Base-by-base conservation (phyloP, 2,113 vertebrate species). In the Irena cyanogastra region DNA sequence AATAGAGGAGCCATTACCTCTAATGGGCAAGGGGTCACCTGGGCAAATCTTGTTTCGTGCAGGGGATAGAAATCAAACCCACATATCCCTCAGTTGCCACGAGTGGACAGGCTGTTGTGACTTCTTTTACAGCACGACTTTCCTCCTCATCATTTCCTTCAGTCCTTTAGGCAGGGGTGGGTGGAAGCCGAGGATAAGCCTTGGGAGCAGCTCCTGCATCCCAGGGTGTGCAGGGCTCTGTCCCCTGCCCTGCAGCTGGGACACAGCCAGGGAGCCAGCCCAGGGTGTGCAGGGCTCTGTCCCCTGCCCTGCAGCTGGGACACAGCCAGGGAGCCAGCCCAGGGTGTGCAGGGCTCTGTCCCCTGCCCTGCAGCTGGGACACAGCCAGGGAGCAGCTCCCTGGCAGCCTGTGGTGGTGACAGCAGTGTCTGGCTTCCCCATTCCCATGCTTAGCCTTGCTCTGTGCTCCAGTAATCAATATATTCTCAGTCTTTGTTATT, bases 41-140 rank as follows among this genome's bases (percentile, higher is more conserved):
- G 37, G 30, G 33, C 35, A 68, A 81, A 53, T 68, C 80, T 37
- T 28, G 27, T 50, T 52, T 47, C 50, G 8, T 6, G 23, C 28
- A 41, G 31, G 90, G 41, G 49, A n/a, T 0, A 53, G 49, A n/a
- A 83, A 88, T 70, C 57, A 78, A 90, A 28, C 13, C 26, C 57
- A 18, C 64, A n/a, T 3, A 66, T 19, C 9, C 33, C 39, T 54
- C 41, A 80, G 26, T 3, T 50, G n/a, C 72, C 33, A n/a, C 9
- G 6, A 30, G 31, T 3, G 7, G 6, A 35, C 2, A 5, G 52
- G 18, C 15, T 8, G 3, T 3, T 44, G 13, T 10, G 41, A 35
- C 41, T 30, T 59, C 10, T 54, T 88, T 63, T 28, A 44, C 8
- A 37, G 52, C 11, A 23, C 39, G 41, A 0, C 12, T 65, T 81